Evolutionary conservation across 2,797 vertebrate species (phyloP).

Genomic region (Sardinella longiceps): DNA sequence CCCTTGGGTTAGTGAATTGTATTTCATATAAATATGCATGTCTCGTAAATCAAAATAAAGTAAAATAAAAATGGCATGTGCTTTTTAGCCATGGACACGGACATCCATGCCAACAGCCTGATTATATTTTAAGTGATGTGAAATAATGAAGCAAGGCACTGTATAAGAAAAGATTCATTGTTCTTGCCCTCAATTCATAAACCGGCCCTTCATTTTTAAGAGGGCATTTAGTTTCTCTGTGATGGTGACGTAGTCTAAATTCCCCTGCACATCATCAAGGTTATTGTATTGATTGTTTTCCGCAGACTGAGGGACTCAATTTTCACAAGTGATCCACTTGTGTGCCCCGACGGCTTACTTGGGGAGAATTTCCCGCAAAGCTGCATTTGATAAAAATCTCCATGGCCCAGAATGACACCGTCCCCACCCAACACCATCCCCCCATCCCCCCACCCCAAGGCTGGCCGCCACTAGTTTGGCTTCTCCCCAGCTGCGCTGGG

Average conservation of each 20-base stretch:
- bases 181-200: background rate
- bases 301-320: background rate
- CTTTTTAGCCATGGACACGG: background rate
- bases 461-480: slow-evolving; percentile 29
- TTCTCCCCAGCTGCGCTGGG: slow-evolving; percentile 21
- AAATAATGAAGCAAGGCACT: background rate
- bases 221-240: background rate
- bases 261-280: slow-evolving; percentile 11
- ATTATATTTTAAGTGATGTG: background rate
- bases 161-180: background rate
- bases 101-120: background rate
- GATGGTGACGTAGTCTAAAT: background rate
- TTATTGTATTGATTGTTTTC: slow-evolving; percentile 9
- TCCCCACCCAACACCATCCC: background rate
- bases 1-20: background rate
- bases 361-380: background rate
- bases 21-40: background rate
- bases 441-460: background rate
- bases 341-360: background rate
- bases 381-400: slow-evolving; percentile 7
- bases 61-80: background rate
- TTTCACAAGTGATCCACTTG: background rate
- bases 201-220: background rate
- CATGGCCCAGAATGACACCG: background rate
- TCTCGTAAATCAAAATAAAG: too few relatives aligned